A percentile compares a stretch with the other conserved stretches of the same genome.
phyloP scores from a whole-genome alignment of 2,797 vertebrate genomes.

The Ctenochaetus hawaiiensis region DNA sequence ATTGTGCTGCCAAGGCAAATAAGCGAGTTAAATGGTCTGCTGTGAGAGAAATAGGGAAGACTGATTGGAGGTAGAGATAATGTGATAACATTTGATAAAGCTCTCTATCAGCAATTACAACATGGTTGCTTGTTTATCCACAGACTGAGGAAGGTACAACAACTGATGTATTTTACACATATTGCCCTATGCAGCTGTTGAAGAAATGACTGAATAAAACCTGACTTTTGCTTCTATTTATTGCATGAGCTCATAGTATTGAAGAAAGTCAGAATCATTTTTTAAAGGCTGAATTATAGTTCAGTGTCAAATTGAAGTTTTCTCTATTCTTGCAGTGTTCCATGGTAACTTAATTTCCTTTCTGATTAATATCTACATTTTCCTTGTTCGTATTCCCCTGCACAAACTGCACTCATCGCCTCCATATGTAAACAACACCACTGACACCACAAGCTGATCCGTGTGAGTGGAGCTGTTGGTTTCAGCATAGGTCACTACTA shows the following conservation, averaged over 20 bases:
- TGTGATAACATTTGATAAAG: slow-evolving; percentile 26
- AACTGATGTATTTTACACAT: not conserved
- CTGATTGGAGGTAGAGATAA: slow-evolving; percentile 37
- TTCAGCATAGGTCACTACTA: slow-evolving; percentile 56
- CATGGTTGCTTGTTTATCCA: slow-evolving; percentile 23
- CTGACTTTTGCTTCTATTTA: slow-evolving; percentile 1
- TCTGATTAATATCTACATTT: slow-evolving; percentile 41
- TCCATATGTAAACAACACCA: slow-evolving; percentile 57
- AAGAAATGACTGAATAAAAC: not conserved
- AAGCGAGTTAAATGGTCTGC: slow-evolving; percentile 47
- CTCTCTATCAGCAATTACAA: slow-evolving; percentile 16
- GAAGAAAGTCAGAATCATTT: not conserved
- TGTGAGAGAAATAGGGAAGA: slow-evolving; percentile 20
- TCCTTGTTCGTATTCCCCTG: slow-evolving; percentile 22
- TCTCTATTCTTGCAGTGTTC: slow-evolving; percentile 6
- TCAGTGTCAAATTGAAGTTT: slow-evolving; percentile 19
- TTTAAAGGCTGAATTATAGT: slow-evolving; percentile 14
- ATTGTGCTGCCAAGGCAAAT: slow-evolving; percentile 53
- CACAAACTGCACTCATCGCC: slow-evolving; percentile 18
- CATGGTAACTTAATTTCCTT: slow-evolving; percentile 17
- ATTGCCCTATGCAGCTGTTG: not conserved
- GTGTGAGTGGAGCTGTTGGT: slow-evolving; percentile 37
- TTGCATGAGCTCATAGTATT: not conserved
- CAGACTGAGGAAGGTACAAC: not conserved
- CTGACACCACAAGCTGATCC: slow-evolving; percentile 30